Percentiles rank a stretch among this genome's conserved stretches.
These are phyloP conservation scores for Acipenser ruthenus DNA, from an alignment of 2,797 vertebrate genomes.

Conservation along the genomic window DNA sequence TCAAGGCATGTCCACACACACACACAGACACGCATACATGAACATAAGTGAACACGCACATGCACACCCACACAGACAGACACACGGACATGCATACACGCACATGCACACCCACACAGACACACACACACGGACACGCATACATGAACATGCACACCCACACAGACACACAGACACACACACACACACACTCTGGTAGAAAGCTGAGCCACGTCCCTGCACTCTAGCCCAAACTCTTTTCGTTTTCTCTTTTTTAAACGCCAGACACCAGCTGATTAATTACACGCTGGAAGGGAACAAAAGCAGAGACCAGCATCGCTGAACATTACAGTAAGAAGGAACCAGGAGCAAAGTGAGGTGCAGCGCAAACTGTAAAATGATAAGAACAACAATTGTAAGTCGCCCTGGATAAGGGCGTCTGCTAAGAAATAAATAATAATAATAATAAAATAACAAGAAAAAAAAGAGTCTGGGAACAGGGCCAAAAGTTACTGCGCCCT, in stretches of 20 bases:
- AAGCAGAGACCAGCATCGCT: not conserved
- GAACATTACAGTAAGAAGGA: not conserved
- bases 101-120: no score
- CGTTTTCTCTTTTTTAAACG: not conserved
- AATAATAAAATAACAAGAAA: no score
- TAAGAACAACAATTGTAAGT: no score
- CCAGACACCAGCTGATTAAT: constrained; percentile 3
- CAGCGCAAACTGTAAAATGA: not conserved
- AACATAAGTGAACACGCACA: no score
- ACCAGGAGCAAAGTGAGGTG: constrained; percentile 1
- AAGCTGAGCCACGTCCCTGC: no score
- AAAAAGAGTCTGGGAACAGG: not conserved
- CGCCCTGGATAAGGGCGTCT: no score
- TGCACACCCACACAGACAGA: no score
- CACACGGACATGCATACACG: no score
- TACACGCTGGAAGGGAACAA: not conserved
- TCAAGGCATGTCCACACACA: no score
- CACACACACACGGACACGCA: no score
- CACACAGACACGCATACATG: no score
- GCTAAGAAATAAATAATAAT: no score
- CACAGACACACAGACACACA: not conserved
- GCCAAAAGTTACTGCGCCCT: not conserved
- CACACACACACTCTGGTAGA: not conserved
- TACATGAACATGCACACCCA: not conserved
- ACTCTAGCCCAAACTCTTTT: not conserved